These are phyloP conservation scores for Norana najaformis DNA, from an alignment of 2,888 invertebrate species.

Conservation along the genomic window DNA sequence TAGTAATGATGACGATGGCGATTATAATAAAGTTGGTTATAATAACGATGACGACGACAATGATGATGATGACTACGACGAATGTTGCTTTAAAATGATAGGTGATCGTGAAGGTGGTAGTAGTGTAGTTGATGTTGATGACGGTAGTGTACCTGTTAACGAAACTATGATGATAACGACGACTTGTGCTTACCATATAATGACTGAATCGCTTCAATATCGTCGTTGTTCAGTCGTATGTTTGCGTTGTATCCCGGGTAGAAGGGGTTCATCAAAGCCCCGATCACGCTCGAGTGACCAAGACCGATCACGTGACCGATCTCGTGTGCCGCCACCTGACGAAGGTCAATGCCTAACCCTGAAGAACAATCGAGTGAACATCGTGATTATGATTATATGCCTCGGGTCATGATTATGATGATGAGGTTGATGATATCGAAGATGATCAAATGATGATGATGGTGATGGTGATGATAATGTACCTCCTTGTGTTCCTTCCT, in stretches of 20 bases:
- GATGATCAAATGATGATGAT: too few species aligned
- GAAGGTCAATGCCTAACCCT: neutral
- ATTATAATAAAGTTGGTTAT: neutral
- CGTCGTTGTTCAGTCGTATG: neutral
- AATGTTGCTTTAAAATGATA: neutral
- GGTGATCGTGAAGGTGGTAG: neutral
- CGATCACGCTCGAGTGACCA: neutral
- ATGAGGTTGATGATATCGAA: neutral
- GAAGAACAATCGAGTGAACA: neutral
- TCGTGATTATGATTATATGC: neutral
- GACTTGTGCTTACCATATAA: neutral
- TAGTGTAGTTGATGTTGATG: neutral
- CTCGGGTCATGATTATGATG: neutral
- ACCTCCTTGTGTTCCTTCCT: neutral
- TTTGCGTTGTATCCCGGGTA: neutral
- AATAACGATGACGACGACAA: neutral
- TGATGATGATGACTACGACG: neutral
- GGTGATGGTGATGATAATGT: neutral
- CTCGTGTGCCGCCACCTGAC: constrained; percentile 13
- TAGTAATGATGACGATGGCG: neutral
- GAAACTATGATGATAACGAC: too few species aligned
- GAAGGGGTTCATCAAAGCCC: neutral
- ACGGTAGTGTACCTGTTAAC: too few species aligned
- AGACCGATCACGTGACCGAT: neutral
- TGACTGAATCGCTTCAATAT: neutral